Evolutionary conservation across 1,140 invertebrate species (phyloP), one percentile per base, ranked within the genome.

Genomic region (Heliothis virescens): DNA sequence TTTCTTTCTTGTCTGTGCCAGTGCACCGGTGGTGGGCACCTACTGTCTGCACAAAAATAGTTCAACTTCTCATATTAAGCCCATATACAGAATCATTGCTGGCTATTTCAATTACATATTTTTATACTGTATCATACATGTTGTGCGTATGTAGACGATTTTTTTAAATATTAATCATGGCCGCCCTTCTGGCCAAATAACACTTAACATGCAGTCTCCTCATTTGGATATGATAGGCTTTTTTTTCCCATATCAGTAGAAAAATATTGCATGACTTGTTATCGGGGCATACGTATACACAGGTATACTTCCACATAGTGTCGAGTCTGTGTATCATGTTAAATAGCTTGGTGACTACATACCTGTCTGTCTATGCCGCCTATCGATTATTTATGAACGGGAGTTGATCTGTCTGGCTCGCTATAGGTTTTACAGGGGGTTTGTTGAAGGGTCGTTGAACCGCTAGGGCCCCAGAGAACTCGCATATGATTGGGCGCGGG

Each of bases 371-470:
- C 55, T 59, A 12, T 10, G 18, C 11, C 34, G 48, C 15, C 16
- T 65, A 76, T 76, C 21, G 74, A 76, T 76, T 65, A 21, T 67
- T 57, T 79, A 50, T 76, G 34, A 57, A 76, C 47, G 60, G 50
- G 75, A 69, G 75, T 78, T 78, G 75, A 69, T 78, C 75, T 82
- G 82, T 83, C 80, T 83, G 79, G 75, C 79, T 83, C 69, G 79
- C 65, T 79, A 79, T 81, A 85, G 85, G 75, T 85, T 90, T 90
- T 85, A 84, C 81, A 84, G 83, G 86, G 86, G 87, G 78, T 82
- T 80, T 65, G 79, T 75, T 73, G 83, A 87, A 86, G 88, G 90
- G 88, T 92, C 90, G 81, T 91, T 92, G 91, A 94, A 91, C 90
- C 88, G 76, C 79, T 86, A 89, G 91, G 92, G 91, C 87, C 89